phyloP scores from a whole-genome alignment of 2,797 vertebrate genomes.

The Poecile montanus region DNA sequence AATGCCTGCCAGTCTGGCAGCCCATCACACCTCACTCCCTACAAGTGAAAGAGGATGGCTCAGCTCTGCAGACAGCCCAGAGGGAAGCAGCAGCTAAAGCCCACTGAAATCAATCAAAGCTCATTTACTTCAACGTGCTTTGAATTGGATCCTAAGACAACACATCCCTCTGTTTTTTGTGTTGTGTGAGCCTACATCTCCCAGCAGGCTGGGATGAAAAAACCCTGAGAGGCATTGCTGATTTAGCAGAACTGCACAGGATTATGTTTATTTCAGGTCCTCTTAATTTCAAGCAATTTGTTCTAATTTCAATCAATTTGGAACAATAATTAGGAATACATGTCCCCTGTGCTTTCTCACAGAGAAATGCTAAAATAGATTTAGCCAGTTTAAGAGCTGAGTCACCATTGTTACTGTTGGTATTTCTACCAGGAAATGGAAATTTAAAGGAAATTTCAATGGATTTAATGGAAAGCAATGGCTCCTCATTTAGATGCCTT shows the following conservation, averaged over 20 bases:
- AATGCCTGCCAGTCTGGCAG: rapidly evolving
- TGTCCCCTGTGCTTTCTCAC: neutral
- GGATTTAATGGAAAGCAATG: neutral
- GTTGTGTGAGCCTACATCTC: neutral
- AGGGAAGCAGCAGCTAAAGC: neutral
- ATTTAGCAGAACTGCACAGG: neutral
- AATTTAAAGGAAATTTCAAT: too few species aligned
- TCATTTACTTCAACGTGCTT: neutral
- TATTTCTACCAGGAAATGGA: neutral
- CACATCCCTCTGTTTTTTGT: neutral
- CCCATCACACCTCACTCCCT: neutral
- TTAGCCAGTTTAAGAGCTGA: neutral
- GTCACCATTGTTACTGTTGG: neutral
- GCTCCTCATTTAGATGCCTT: neutral
- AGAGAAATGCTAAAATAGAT: neutral
- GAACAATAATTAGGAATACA: neutral
- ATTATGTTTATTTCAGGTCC: neutral
- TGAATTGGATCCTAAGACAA: neutral
- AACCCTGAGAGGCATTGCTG: rapidly evolving
- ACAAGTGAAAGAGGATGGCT: neutral
- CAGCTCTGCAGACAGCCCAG: neutral
- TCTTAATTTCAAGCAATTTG: neutral
- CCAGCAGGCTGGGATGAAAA: neutral
- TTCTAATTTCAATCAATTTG: neutral
- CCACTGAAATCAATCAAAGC: neutral